A percentile compares a stretch with the other conserved stretches of the same genome.
These are phyloP conservation scores for Leucoraja erinaceus DNA, from an alignment of 2,113 vertebrate species.

Conservation along the genomic window DNA sequence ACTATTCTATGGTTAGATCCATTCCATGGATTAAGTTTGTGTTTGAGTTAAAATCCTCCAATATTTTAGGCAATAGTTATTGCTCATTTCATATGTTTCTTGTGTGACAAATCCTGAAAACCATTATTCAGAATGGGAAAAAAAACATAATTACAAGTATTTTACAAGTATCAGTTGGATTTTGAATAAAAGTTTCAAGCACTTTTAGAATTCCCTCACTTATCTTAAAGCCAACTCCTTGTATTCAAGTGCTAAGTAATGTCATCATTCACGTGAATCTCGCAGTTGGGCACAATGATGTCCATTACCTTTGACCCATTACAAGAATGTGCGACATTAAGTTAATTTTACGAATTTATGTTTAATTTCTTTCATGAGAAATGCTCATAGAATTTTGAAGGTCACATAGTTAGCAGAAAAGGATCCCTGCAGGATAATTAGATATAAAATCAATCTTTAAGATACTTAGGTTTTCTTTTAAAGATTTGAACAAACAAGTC, in stretches of 20 bases:
- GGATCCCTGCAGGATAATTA: neutral
- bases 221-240: neutral
- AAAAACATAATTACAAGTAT: neutral
- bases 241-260: neutral
- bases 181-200: neutral
- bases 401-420: neutral
- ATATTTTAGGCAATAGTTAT: neutral
- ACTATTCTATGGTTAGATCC: neutral
- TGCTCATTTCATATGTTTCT: neutral
- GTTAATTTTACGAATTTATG: neutral
- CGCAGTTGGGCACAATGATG: neutral
- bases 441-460: too few species aligned
- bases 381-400: neutral
- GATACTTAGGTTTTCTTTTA: neutral
- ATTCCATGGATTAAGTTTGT: neutral
- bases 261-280: neutral
- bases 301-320: neutral
- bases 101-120: neutral
- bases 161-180: neutral
- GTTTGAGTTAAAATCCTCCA: neutral
- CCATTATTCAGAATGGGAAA: neutral
- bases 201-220: neutral
- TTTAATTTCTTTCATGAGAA: too few species aligned
- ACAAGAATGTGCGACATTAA: neutral
- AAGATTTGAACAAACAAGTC: neutral